Conservation (phyloP, 1,140 invertebrate species). For the Meloidogyne exigua region DNA sequence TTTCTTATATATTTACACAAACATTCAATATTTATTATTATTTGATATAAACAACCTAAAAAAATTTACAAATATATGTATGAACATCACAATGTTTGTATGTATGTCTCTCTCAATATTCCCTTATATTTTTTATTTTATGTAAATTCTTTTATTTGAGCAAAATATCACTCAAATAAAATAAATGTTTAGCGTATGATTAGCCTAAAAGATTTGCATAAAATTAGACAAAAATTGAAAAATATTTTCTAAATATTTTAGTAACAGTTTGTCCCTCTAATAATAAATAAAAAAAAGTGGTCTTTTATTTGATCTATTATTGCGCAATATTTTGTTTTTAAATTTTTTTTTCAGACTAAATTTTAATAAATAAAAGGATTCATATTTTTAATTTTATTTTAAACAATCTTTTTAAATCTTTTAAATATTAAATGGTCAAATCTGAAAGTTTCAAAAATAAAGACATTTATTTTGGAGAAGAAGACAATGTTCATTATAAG, state of each 20-base stretch:
- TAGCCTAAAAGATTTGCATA: background rate
- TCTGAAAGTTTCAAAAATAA: constrained; percentile 21
- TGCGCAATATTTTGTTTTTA: background rate
- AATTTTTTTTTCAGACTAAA: too few species aligned
- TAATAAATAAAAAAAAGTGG: background rate
- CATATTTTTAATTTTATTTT: too few species aligned
- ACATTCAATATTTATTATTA: too few species aligned
- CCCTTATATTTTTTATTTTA: background rate
- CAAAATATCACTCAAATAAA: background rate
- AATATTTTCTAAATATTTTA: background rate
- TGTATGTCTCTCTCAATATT: too few species aligned
- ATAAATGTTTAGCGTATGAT: background rate
- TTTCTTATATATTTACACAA: too few species aligned
- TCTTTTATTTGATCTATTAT: background rate
- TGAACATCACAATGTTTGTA: too few species aligned
- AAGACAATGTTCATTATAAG: background rate
- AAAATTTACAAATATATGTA: too few species aligned
- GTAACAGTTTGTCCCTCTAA: background rate
- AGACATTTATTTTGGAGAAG: constrained; percentile 3
- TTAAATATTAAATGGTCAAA: constrained; percentile 12
- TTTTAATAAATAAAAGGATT: too few species aligned
- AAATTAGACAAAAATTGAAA: background rate
- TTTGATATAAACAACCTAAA: too few species aligned
- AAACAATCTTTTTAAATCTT: background rate
- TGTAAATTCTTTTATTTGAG: constrained; percentile 1